Conservation (phyloP, 1,140 invertebrate genomes). For the Anastatus disparis region DNA sequence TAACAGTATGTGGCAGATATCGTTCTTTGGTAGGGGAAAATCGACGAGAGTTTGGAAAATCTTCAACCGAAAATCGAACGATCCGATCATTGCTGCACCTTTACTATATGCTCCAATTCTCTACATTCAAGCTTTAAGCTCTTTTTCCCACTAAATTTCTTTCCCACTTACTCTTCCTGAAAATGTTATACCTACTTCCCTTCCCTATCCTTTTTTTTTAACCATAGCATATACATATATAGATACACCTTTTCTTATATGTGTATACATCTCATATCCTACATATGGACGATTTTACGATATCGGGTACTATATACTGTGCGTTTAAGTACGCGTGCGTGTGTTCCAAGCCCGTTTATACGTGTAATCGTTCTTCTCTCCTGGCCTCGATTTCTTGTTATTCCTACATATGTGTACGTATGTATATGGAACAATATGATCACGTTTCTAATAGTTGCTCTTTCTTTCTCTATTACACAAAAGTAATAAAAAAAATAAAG, state of each 20-base stretch:
- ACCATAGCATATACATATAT: no score
- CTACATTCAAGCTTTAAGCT: slow-evolving; percentile 30
- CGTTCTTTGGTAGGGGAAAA: background rate
- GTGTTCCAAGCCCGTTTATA: no score
- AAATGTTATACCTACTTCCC: background rate
- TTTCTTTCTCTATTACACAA: no score
- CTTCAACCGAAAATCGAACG: slow-evolving; percentile 28
- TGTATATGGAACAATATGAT: no score
- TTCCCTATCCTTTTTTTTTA: background rate
- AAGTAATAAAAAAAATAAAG: no score
- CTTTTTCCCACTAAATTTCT: slow-evolving; percentile 27
- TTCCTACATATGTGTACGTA: no score
- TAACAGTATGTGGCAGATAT: slow-evolving; percentile 21
- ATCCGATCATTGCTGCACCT: slow-evolving; percentile 25
- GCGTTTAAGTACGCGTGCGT: background rate
- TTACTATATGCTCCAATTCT: slow-evolving; percentile 6
- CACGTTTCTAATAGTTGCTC: no score
- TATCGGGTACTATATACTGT: background rate
- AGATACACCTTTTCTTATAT: no score
- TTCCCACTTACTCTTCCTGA: background rate
- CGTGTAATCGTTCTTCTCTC: no score
- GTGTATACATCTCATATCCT: no score
- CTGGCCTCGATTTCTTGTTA: no score
- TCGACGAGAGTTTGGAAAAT: slow-evolving; percentile 10
- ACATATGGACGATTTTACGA: no score